These are phyloP conservation scores for Sebastes glaucus DNA, from an alignment of 2,797 vertebrate genomes.

Conservation along the genomic window DNA sequence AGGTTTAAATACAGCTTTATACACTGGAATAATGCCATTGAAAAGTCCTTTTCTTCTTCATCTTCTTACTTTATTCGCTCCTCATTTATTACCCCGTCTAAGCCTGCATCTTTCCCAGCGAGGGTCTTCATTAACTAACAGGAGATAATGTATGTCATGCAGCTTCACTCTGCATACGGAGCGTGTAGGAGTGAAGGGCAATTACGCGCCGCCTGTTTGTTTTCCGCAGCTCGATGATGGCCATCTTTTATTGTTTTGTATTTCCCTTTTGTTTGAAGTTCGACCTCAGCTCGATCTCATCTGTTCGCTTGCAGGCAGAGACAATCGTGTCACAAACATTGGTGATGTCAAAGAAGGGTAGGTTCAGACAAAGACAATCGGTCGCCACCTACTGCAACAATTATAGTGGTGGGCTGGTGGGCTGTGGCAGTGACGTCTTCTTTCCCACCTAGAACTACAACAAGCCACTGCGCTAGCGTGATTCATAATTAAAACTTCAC, in stretches of 20 bases:
- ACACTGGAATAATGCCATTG: background rate
- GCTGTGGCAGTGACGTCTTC: background rate
- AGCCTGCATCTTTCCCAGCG: constrained; percentile 3
- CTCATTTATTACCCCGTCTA: background rate
- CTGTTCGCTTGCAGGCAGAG: constrained; percentile 14
- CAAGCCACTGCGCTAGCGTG: background rate
- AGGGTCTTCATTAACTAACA: constrained; percentile 43
- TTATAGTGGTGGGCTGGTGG: constrained; percentile 6
- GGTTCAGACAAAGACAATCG: background rate
- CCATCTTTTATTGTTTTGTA: background rate
- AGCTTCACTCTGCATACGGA: constrained; percentile 21
- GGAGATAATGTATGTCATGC: constrained; percentile 31
- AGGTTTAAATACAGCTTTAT: background rate
- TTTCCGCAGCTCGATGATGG: constrained; percentile 10
- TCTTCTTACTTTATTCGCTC: background rate
- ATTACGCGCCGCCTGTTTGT: constrained; percentile 28
- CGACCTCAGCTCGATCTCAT: background rate
- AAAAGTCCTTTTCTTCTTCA: constrained; percentile 10
- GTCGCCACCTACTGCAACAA: constrained; percentile 18
- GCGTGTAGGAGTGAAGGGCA: constrained; percentile 36
- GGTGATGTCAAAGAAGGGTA: background rate
- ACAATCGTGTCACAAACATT: background rate
- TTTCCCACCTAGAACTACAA: background rate
- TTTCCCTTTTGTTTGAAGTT: constrained; percentile 36
- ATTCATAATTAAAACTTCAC: background rate